Evolutionary conservation across 92 coral and sea anemone genomes (phyloP), one percentile per base, ranked within the genome.

Genomic region (Zoanthus sansibaricus): DNA sequence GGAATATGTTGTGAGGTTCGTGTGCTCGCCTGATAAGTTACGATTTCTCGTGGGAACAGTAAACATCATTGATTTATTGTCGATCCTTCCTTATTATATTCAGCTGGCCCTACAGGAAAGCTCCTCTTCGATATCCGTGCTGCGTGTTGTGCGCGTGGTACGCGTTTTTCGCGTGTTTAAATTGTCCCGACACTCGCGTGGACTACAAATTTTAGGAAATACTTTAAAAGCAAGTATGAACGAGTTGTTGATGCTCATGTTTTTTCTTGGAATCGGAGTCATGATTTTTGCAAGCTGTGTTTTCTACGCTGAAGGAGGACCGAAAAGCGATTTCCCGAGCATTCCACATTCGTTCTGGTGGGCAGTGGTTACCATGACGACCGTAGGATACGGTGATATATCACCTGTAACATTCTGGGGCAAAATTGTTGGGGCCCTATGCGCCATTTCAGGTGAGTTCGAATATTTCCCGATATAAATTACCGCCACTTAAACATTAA

Each of bases 341-440:
- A 97, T 97, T 64, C 99, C 99, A 0, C 98, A 97, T 87, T 94
- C 99, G 6, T 97, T 97, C 89, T 97, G 99, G 99, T 97, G 99
- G 99, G 99, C 99, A 37, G 98, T 97, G 42, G 99, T 97, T 58
- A 97, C 99, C 78, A 97, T 97, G 99, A 97, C 99, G 45, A 97
- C 99, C 5, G 99, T 97, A 6, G 99, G 99, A 6, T 97, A 97
- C 72, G 99, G 99, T 16, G 99, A 97, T 67, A 95, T 97, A 1
- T 95, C 96, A 42, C 99, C 99, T 7, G 54, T 17, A 13, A 90
- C 95, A 44, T 93, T 97, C 85, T 92, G 93, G 76, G 99, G 99
- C 13, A 97, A 97, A 68, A 88, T 97, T 7, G 98, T 95, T 20
- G 99, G 99, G 7, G 99, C 95, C 1, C 79, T 97, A 9, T 97